Evolutionary conservation across 2,888 invertebrate species (phyloP), one percentile per base, ranked within the genome.

Genomic region (Drosophila pullipes): DNA sequence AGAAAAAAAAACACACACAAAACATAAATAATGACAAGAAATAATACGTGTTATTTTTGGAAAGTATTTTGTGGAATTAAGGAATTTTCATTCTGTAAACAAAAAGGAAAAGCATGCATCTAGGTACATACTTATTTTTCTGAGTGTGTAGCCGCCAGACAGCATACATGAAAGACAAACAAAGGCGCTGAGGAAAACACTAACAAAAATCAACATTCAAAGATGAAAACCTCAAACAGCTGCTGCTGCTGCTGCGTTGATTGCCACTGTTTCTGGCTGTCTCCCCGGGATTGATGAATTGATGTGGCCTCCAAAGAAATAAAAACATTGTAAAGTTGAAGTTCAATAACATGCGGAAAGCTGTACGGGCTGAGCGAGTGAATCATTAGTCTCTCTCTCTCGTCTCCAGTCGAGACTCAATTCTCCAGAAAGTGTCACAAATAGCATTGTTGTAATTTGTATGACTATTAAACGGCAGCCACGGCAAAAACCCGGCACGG

Each of bases 311-410:
- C 47, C 47, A 47, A 53, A 37, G 13, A 22, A 50, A 33, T 47
- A 66, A 52, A 33, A 62, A 37, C 37, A 16, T 30, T 61, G 44
- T 16, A 39, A 66, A 59, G 58, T 66, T 68, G 47, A 80, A 74
- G 70, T 76, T 79, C 80, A 80, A 79, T 66, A 74, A 58, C 76
- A 78, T 66, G 52, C 61, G 61, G 52, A 69, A 71, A 53, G 30
- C 44, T 58, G 22, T 6, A 49, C 25, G 61, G 0, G 0, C 28
- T 44, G n/a, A 25, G 18, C 53, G n/a, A 37, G 47, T 71, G 78
- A 75, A 57, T 75, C 78, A 78, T 53, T 60, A 31, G 31, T 22
- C 37, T 2, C 37, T 47, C 44, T 4, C 35, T 47, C 47, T 28
- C 25, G 64, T 16, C 58, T 47, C 31, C 31, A 52, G 30, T 54